phyloP scores from a whole-genome alignment of 1,140 invertebrate species.

The Pantala flavescens region DNA sequence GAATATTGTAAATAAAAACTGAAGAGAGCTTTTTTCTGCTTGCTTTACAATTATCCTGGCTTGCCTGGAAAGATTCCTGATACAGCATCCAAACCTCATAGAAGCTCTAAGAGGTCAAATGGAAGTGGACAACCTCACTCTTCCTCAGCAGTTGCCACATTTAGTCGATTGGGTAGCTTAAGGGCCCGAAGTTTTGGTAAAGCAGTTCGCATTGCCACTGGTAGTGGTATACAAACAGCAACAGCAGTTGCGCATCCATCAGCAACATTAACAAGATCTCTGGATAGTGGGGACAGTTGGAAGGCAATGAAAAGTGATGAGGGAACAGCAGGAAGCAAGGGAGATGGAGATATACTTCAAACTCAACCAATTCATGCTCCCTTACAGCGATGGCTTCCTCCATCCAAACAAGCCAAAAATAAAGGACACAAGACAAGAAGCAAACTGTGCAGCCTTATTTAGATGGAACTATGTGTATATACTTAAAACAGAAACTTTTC shows the following conservation, averaged over 20 bases:
- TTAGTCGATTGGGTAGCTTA: not conserved
- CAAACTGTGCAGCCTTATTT: not conserved
- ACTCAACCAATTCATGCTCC: not conserved
- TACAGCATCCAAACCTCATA: not conserved
- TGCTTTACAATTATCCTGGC: no score
- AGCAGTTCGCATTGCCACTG: not conserved
- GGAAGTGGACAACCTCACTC: not conserved
- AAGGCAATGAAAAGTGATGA: not conserved
- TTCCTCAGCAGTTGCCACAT: not conserved
- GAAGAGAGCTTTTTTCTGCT: no score
- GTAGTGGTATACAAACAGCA: not conserved
- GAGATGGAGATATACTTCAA: not conserved
- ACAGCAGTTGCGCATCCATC: not conserved
- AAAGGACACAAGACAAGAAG: not conserved
- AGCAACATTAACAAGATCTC: not conserved
- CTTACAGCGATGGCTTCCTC: not conserved
- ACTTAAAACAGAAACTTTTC: not conserved
- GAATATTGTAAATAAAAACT: no score
- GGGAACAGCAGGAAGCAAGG: not conserved
- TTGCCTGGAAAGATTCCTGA: no score
- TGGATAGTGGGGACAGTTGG: not conserved
- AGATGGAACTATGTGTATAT: not conserved
- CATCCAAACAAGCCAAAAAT: not conserved
- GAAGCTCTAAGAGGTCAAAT: not conserved
- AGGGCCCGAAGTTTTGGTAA: not conserved